Evolutionary conservation across 2,888 invertebrate genomes (phyloP).

Genomic region (Masnerella sp.): DNA sequence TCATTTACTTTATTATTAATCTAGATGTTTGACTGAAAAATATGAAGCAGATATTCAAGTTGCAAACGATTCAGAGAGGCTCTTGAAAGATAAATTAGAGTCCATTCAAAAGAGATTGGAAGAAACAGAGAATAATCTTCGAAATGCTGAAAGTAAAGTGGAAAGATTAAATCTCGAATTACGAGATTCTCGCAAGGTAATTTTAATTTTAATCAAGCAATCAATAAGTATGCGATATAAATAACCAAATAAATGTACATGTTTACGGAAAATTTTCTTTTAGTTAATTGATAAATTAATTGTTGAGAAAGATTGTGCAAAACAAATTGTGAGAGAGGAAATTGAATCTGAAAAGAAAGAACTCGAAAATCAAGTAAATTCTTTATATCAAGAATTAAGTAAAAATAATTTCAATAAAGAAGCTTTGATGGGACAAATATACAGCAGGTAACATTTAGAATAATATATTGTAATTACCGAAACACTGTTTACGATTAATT

Average conservation of each 20-base stretch:
- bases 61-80: slow-evolving; percentile 83
- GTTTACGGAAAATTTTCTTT: slow-evolving; percentile 58
- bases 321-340: slow-evolving; percentile 81
- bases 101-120: slow-evolving; percentile 83
- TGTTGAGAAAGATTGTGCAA: slow-evolving; percentile 80
- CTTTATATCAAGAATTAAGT: slow-evolving; percentile 79
- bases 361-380: slow-evolving; percentile 79
- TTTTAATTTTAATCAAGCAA: slow-evolving; percentile 5
- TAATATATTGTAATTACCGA: not conserved
- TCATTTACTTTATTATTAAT: not conserved
- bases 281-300: slow-evolving; percentile 79
- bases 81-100: slow-evolving; percentile 83
- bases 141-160: slow-evolving; percentile 80
- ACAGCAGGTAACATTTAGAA: slow-evolving; percentile 83
- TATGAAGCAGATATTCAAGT: slow-evolving; percentile 85
- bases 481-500: too few species aligned
- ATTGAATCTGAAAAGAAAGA: slow-evolving; percentile 82
- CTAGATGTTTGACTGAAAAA: slow-evolving; percentile 86
- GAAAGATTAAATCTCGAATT: slow-evolving; percentile 81
- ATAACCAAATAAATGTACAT: not conserved
- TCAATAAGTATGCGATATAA: too few species aligned
- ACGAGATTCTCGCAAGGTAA: slow-evolving; percentile 54
- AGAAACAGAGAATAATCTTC: slow-evolving; percentile 82
- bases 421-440: slow-evolving; percentile 87
- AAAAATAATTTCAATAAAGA: slow-evolving; percentile 82